phyloP scores from a whole-genome alignment of 1,140 invertebrate species.

The Euwallacea fornicatus region DNA sequence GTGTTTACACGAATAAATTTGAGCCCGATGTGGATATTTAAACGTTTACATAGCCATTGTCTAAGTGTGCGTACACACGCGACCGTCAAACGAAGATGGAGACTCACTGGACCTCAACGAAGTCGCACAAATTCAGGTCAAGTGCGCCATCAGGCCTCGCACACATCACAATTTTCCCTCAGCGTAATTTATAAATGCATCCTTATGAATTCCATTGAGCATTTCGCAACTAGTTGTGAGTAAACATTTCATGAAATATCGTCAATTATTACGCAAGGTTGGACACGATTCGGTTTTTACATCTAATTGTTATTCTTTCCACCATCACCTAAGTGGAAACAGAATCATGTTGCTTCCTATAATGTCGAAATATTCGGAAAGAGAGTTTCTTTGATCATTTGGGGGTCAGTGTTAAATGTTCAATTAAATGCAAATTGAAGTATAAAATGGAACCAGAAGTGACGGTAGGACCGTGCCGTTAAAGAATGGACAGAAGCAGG shows the following conservation, averaged over 20 bases:
- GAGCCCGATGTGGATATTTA: constrained; percentile 13
- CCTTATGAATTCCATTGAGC: neutral
- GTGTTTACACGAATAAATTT: constrained; percentile 6
- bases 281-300: neutral
- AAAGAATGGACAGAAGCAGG: no score
- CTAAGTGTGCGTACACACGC: neutral
- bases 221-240: neutral
- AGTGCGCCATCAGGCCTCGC: constrained; percentile 20
- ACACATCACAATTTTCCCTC: constrained; percentile 8
- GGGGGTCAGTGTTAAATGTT: no score
- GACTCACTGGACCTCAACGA: constrained; percentile 26
- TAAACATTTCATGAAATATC: constrained; percentile 6
- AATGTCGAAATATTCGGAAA: no score
- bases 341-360: no score
- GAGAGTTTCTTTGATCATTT: no score
- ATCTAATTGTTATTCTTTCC: neutral
- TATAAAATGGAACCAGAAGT: no score
- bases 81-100: constrained; percentile 23
- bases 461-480: no score
- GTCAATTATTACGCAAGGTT: constrained; percentile 3
- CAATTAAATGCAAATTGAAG: no score
- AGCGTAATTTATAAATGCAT: constrained; percentile 1
- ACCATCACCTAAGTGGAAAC: no score
- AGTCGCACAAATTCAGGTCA: constrained; percentile 20
- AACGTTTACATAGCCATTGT: constrained; percentile 30